A percentile compares a stretch with the other conserved stretches of the same genome.
Conservation (phyloP, 1,140 invertebrate genomes). For the Ditylenchus dipsaci region DNA sequence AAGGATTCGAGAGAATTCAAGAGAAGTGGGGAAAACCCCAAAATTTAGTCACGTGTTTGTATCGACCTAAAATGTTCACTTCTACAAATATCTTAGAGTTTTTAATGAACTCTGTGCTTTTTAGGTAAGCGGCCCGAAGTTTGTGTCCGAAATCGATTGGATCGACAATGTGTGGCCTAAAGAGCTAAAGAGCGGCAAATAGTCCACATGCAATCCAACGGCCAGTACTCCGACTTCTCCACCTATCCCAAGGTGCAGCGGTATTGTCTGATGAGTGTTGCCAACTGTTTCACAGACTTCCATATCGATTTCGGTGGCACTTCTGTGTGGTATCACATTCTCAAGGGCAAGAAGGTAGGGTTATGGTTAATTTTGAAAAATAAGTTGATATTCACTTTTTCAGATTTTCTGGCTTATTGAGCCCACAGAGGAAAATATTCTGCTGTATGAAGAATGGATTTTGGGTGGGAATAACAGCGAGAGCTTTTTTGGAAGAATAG, state of each 20-base stretch:
- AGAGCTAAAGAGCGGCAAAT: slow-evolving; percentile 83
- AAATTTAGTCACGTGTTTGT: too few species aligned
- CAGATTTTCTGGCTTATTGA: slow-evolving; percentile 37
- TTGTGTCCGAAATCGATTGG: slow-evolving; percentile 88
- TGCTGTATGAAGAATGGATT: slow-evolving; percentile 32
- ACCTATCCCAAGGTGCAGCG: slow-evolving; percentile 78
- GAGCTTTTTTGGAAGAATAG: slow-evolving; percentile 86
- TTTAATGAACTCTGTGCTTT: background rate
- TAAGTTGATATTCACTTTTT: slow-evolving; percentile 15
- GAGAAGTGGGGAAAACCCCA: too few species aligned
- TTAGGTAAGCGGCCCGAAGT: slow-evolving; percentile 40
- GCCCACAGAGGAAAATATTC: slow-evolving; percentile 30
- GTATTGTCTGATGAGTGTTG: slow-evolving; percentile 95
- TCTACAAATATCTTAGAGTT: slow-evolving; percentile 12
- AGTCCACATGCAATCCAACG: slow-evolving; percentile 9
- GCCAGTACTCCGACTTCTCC: slow-evolving; percentile 16
- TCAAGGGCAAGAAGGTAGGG: slow-evolving; percentile 65
- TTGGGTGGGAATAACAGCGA: slow-evolving; percentile 23
- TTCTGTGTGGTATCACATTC: slow-evolving; percentile 97
- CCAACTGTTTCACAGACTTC: slow-evolving; percentile 95
- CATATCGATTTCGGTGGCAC: slow-evolving; percentile 97
- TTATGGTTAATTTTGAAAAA: slow-evolving; percentile 12
- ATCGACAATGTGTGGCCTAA: slow-evolving; percentile 92
- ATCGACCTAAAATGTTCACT: slow-evolving; percentile 7
- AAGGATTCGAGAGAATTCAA: too few species aligned